These are phyloP conservation scores for Gadopsis marmoratus DNA, from an alignment of 2,797 vertebrate species.

Conservation along the genomic window DNA sequence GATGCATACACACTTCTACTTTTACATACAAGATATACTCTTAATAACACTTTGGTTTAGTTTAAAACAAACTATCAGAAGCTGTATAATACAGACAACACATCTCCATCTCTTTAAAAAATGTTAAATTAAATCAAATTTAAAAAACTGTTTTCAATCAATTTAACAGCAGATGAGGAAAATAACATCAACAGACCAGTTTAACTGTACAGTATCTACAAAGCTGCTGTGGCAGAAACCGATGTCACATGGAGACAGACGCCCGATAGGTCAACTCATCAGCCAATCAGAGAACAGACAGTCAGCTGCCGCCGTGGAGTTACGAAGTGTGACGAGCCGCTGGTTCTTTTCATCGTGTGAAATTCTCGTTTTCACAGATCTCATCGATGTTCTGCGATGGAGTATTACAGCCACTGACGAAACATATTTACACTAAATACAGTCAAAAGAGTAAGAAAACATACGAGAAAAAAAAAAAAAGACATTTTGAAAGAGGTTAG, in stretches of 20 bases:
- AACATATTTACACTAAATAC: no score
- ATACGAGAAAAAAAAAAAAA: no score
- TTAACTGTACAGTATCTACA: slow-evolving; percentile 87
- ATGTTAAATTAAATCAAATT: slow-evolving; percentile 86
- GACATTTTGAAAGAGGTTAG: no score
- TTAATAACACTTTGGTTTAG: slow-evolving; percentile 88
- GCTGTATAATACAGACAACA: slow-evolving; percentile 81
- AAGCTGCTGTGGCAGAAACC: slow-evolving; percentile 67
- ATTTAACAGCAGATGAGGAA: slow-evolving; percentile 48
- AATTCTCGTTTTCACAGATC: no score
- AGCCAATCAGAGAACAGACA: slow-evolving; percentile 49
- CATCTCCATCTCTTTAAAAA: slow-evolving; percentile 82
- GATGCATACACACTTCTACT: slow-evolving; percentile 76
- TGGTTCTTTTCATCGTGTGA: no score
- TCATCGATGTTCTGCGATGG: no score
- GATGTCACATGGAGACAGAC: slow-evolving; percentile 23
- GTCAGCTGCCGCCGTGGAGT: neutral
- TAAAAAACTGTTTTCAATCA: slow-evolving; percentile 60
- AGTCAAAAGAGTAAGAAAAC: no score
- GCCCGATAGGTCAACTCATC: slow-evolving; percentile 25
- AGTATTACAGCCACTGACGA: no score
- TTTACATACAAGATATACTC: slow-evolving; percentile 77
- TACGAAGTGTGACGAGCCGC: slow-evolving; percentile 16
- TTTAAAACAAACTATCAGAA: slow-evolving; percentile 81
- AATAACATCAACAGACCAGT: slow-evolving; percentile 66